Conservation (phyloP, 92 coral and sea anemone genomes). For the Zoanthus sansibaricus region DNA sequence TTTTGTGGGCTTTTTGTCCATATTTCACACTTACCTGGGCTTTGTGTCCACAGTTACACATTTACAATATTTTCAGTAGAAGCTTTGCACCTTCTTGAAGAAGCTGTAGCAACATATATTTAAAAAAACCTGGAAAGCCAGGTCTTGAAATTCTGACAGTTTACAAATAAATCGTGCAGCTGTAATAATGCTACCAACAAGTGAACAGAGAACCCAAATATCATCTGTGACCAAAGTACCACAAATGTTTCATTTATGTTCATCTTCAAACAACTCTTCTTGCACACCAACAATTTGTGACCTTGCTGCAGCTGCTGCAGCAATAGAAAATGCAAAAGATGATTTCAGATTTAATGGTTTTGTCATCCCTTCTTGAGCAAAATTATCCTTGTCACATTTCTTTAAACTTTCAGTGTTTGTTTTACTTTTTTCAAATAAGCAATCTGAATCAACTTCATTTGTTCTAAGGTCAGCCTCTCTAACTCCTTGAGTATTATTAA, state of each 20-base stretch:
- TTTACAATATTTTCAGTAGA: no score
- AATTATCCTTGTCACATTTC: background rate
- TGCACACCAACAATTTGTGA: constrained; percentile 67
- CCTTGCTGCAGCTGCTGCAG: constrained; percentile 85
- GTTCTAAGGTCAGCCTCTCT: background rate
- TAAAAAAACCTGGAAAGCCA: no score
- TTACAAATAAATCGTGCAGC: no score
- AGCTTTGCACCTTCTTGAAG: no score
- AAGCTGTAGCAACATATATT: no score
- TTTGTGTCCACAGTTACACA: no score
- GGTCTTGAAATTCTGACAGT: no score
- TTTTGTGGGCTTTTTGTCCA: no score
- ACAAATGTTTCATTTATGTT: background rate
- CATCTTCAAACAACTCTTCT: constrained; percentile 83
- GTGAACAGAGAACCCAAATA: no score
- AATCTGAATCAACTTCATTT: background rate
- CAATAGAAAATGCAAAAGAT: constrained; percentile 82
- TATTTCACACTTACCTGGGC: no score
- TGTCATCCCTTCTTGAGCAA: background rate
- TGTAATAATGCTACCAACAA: no score
- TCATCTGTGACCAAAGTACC: no score
- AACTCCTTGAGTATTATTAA: background rate
- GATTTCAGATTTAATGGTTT: constrained; percentile 42
- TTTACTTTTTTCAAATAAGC: constrained; percentile 4
- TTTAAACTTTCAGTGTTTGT: background rate